These are phyloP conservation scores for Eustalomyia histrio DNA, from an alignment of 2,888 invertebrate species.

Conservation along the genomic window DNA sequence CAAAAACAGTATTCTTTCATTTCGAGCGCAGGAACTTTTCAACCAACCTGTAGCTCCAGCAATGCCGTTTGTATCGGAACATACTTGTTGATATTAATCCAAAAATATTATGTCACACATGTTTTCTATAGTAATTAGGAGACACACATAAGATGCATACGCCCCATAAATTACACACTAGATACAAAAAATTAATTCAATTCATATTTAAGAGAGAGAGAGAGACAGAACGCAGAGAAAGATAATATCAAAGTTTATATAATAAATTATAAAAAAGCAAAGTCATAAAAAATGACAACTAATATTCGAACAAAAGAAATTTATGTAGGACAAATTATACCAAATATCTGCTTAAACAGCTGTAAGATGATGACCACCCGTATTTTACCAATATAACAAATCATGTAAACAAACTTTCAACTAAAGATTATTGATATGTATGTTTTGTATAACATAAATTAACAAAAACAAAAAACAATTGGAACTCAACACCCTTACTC, in stretches of 20 bases:
- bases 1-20: no score
- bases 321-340: no score
- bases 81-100: no score
- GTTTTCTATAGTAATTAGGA: no score
- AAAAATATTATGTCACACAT: no score
- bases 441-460: not conserved
- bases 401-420: slow-evolving; percentile 12
- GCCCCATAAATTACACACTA: not conserved
- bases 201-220: not conserved
- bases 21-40: no score
- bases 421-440: slow-evolving; percentile 21
- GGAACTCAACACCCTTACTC: not conserved
- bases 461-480: not conserved
- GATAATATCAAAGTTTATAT: not conserved
- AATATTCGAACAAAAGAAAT: no score
- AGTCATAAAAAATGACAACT: not conserved
- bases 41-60: no score
- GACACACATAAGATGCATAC: not conserved
- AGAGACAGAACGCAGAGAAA: not conserved
- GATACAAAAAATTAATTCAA: not conserved
- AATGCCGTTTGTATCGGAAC: no score
- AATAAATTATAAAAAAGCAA: not conserved
- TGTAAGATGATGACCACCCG: not conserved
- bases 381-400: not conserved
- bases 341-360: no score